These are phyloP conservation scores for Monopterus albus DNA, from an alignment of 2,113 vertebrate species.

Conservation along the genomic window DNA sequence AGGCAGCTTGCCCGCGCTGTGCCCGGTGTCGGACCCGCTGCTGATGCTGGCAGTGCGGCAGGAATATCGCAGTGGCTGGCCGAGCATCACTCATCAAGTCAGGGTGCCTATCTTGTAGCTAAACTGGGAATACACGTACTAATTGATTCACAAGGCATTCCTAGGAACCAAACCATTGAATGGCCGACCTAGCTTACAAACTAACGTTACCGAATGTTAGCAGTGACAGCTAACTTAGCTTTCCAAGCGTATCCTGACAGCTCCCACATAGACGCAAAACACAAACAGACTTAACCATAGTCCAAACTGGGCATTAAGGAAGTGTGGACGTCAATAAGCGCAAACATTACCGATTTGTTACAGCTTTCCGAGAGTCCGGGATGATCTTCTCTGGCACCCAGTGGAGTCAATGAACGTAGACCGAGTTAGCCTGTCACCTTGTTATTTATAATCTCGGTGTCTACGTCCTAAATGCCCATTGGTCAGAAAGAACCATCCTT, in stretches of 20 bases:
- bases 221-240: constrained; percentile 42
- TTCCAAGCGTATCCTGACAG: neutral
- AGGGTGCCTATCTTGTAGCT: no score
- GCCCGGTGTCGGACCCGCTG: neutral
- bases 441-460: constrained; percentile 77
- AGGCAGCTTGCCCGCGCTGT: neutral
- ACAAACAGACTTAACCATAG: neutral
- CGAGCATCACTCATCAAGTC: no score
- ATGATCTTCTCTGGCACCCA: constrained; percentile 25
- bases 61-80: neutral
- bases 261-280: neutral
- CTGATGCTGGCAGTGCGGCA: neutral
- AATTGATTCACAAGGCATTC: neutral
- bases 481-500: constrained; percentile 31
- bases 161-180: constrained; percentile 44
- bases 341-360: constrained; percentile 69
- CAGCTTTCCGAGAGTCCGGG: constrained; percentile 59
- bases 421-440: constrained; percentile 73
- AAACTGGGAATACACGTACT: fast-evolving
- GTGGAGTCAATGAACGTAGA: constrained; percentile 67
- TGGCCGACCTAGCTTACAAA: constrained; percentile 48
- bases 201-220: constrained; percentile 22
- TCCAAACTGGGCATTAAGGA: fast-evolving
- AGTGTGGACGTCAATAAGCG: fast-evolving
- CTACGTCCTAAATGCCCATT: constrained; percentile 80